A percentile compares a stretch with the other conserved stretches of the same genome.
Evolutionary conservation across 2,888 invertebrate genomes (phyloP).

Genomic region (Chesias legatella): DNA sequence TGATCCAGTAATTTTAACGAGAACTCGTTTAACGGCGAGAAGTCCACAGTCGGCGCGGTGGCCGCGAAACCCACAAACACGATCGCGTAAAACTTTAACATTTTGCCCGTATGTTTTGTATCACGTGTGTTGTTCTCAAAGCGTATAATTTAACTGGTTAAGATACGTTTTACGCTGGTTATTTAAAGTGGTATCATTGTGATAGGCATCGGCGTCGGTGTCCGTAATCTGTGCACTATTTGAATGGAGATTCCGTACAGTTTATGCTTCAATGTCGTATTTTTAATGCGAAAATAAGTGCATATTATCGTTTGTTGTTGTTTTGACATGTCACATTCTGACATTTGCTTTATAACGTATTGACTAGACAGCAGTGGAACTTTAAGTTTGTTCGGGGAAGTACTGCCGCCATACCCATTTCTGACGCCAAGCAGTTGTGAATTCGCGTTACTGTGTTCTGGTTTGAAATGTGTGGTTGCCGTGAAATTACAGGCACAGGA

Average conservation of each 20-base stretch:
- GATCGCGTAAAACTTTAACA: constrained; percentile 51
- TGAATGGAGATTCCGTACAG: constrained; percentile 16
- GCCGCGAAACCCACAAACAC: constrained; percentile 36
- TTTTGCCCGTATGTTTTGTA: constrained; percentile 37
- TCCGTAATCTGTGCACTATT: constrained; percentile 13
- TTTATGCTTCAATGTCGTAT: constrained; percentile 9
- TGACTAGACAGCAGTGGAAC: too few relatives aligned
- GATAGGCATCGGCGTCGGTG: constrained; percentile 3
- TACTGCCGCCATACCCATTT: too few relatives aligned
- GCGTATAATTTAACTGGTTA: constrained; percentile 57
- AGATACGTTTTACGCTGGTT: constrained; percentile 42
- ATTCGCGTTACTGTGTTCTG: too few relatives aligned
- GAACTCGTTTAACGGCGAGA: constrained; percentile 57
- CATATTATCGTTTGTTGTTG: too few relatives aligned
- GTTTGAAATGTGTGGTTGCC: too few relatives aligned
- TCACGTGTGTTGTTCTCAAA: constrained; percentile 57
- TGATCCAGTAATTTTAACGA: constrained; percentile 60
- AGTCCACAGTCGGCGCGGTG: constrained; percentile 52
- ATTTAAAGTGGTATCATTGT: constrained; percentile 29
- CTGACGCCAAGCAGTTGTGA: too few relatives aligned
- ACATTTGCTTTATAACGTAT: too few relatives aligned
- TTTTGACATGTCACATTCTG: too few relatives aligned
- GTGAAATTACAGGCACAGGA: too few relatives aligned
- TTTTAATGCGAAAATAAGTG: neutral
- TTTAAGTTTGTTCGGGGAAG: too few relatives aligned